Conservation (phyloP, 2,113 vertebrate species). For the Piliocolobus tephrosceles region DNA sequence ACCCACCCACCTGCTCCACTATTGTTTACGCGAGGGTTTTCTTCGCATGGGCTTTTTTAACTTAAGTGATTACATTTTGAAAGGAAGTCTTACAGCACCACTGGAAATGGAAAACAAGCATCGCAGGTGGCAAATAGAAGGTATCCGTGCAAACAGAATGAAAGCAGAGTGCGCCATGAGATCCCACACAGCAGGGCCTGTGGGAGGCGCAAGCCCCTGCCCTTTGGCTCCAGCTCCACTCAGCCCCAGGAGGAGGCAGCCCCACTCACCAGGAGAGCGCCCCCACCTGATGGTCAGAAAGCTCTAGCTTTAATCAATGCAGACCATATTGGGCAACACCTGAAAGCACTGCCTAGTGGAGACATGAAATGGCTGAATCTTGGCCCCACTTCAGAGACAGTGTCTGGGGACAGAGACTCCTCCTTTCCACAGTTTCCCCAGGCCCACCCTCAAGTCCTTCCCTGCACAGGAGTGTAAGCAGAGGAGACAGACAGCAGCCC, state of each 20-base stretch:
- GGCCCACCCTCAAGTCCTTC: too few species aligned
- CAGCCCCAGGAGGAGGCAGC: neutral
- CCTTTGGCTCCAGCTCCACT: neutral
- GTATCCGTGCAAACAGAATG: neutral
- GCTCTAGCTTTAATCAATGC: neutral
- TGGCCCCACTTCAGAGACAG: too few species aligned
- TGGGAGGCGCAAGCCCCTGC: neutral
- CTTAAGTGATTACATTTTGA: constrained; percentile 74
- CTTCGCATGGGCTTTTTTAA: constrained; percentile 41
- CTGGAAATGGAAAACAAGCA: constrained; percentile 69
- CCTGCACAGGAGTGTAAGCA: too few species aligned
- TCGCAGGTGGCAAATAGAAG: constrained; percentile 9
- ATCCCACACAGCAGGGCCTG: neutral
- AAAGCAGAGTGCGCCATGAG: neutral
- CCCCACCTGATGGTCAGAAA: neutral
- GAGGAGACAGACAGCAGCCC: too few species aligned
- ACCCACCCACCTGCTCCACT: neutral
- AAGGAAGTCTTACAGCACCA: constrained; percentile 49
- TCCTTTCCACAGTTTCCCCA: too few species aligned
- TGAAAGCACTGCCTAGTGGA: neutral
- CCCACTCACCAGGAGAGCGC: neutral
- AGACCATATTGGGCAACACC: neutral
- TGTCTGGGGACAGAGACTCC: too few species aligned
- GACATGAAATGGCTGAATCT: too few species aligned
- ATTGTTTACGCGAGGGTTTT: constrained; percentile 52